Evolutionary conservation across 2,888 invertebrate species (phyloP).

Genomic region (Tiliacea citrago): DNA sequence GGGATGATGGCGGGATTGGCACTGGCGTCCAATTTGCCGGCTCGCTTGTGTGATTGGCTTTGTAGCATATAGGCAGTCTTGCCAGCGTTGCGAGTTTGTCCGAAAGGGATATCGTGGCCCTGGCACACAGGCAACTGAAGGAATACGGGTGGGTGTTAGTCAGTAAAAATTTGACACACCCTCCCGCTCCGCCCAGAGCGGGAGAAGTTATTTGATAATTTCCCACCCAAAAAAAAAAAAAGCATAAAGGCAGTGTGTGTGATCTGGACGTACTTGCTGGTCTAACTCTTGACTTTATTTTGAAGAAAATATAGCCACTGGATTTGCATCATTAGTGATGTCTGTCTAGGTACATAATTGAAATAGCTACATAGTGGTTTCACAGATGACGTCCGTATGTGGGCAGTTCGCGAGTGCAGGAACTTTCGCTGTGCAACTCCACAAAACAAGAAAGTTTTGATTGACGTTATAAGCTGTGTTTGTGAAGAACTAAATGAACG

Average conservation of each 20-base stretch:
- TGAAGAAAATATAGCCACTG: not conserved
- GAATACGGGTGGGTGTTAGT: too few species aligned
- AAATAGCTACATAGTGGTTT: not conserved
- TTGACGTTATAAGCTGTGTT: conserved; percentile 6
- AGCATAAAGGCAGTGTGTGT: not conserved
- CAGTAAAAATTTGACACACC: too few species aligned
- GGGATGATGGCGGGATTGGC: not conserved
- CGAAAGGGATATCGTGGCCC: too few species aligned
- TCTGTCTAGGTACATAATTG: not conserved
- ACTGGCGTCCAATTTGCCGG: conserved; percentile 20
- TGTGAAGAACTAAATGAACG: conserved; percentile 19
- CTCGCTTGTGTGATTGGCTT: conserved; percentile 2
- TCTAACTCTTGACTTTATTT: not conserved
- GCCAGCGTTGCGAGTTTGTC: too few species aligned
- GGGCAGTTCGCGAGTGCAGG: not conserved
- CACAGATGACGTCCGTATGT: not conserved
- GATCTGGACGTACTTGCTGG: not conserved
- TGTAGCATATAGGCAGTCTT: not conserved
- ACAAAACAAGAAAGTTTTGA: conserved; percentile 43
- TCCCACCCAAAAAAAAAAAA: too few species aligned
- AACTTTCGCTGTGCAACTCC: conserved; percentile 18
- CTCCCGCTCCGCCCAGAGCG: too few species aligned
- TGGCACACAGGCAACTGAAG: too few species aligned
- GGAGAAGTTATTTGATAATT: too few species aligned
- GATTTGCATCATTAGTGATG: too few species aligned